A percentile compares a stretch with the other conserved stretches of the same genome.
Conservation (phyloP, 2,888 invertebrate species). For the Linnaemya vulpina region DNA sequence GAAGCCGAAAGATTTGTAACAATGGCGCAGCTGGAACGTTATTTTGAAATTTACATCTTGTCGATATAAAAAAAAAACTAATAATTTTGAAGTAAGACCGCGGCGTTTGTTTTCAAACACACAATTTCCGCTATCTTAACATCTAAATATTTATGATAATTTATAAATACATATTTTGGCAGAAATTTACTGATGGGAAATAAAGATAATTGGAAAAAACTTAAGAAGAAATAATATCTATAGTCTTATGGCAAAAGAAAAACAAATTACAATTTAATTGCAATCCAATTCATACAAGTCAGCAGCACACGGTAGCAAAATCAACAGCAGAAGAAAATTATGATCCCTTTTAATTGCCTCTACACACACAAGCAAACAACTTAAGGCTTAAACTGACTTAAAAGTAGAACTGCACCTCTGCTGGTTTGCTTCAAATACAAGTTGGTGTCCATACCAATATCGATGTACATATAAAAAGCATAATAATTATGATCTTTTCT, state of each 20-base stretch:
- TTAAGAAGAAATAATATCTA: conserved; percentile 2
- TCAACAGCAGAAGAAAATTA: conserved; percentile 48
- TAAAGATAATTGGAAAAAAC: background rate
- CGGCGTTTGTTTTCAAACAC: conserved; percentile 38
- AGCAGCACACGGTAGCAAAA: conserved; percentile 29
- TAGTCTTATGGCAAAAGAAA: conserved; percentile 6
- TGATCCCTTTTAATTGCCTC: conserved; percentile 64
- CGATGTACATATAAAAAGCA: background rate
- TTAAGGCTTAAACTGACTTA: conserved; percentile 32
- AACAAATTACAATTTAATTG: conserved; percentile 60
- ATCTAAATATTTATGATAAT: conserved; percentile 35
- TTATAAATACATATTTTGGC: conserved; percentile 23
- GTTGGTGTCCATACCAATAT: background rate
- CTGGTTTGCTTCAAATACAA: background rate
- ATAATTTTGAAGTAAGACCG: conserved; percentile 13
- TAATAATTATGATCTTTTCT: background rate
- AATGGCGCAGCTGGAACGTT: conserved; percentile 57
- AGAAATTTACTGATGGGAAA: conserved; percentile 5
- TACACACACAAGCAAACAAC: conserved; percentile 49
- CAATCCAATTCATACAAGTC: conserved; percentile 58
- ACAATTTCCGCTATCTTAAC: conserved; percentile 19
- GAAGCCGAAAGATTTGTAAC: conserved; percentile 11
- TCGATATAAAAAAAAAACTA: background rate
- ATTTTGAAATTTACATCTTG: conserved; percentile 39
- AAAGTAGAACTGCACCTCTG: background rate